Evolutionary conservation across 2,888 invertebrate genomes (phyloP).

Genomic region (Chironomus tentans): DNA sequence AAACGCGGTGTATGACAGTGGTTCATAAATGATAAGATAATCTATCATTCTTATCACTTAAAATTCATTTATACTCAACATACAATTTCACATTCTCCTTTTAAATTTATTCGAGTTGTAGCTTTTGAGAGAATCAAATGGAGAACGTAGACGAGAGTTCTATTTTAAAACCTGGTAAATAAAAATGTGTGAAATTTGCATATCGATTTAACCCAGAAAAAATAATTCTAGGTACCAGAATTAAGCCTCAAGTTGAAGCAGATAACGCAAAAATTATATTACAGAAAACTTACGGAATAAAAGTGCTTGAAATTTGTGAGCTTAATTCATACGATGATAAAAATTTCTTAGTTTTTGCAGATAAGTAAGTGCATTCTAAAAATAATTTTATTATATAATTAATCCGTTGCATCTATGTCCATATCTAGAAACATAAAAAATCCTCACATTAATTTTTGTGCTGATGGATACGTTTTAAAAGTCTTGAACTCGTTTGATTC

Average conservation of each 20-base stretch:
- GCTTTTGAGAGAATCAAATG: neutral
- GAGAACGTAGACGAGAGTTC: slow-evolving; percentile 15
- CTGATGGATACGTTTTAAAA: slow-evolving; percentile 68
- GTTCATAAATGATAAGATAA: neutral
- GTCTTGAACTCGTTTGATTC: slow-evolving; percentile 77
- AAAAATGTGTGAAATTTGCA: neutral
- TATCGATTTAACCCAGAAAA: neutral
- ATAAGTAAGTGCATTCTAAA: slow-evolving; percentile 35
- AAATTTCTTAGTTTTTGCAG: slow-evolving; percentile 39
- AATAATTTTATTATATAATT: neutral
- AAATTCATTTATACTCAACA: neutral
- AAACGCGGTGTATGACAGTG: too few species aligned
- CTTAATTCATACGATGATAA: slow-evolving; percentile 41
- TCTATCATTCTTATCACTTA: neutral
- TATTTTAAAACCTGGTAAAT: slow-evolving; percentile 23
- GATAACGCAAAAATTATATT: neutral
- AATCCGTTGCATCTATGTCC: neutral
- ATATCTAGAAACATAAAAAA: slow-evolving; percentile 47
- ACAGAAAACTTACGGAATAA: slow-evolving; percentile 38
- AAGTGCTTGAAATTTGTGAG: slow-evolving; percentile 36
- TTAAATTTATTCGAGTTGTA: neutral
- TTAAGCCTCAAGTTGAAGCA: slow-evolving; percentile 11
- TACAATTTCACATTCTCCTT: too few species aligned
- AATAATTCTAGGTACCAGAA: slow-evolving; percentile 1
- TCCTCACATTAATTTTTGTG: slow-evolving; percentile 48